Evolutionary conservation across 1,140 invertebrate species (phyloP), one percentile per base, ranked within the genome.

Genomic region (Diplogasteroides magnus): DNA sequence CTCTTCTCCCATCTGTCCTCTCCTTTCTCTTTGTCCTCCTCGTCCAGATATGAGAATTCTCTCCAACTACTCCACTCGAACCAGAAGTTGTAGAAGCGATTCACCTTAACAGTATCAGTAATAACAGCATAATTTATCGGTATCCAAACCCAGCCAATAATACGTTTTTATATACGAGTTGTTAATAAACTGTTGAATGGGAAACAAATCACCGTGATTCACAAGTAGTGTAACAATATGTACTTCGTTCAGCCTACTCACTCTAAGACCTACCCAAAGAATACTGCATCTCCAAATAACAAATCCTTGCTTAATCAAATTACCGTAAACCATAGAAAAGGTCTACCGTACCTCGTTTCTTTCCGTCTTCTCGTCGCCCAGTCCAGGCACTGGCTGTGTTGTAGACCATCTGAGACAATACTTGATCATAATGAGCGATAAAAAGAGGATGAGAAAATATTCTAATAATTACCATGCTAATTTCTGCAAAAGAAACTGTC

Each of bases 51-150:
- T 15, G 94, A 97, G 86, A 91, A 98, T 80, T 98, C 95, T 74
- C 96, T 86, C 96, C 96, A 98, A 0, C 94, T 97, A 76, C 97
- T 93, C 86, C 97, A 98, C 75, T 93, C 89, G 84, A 97, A 98
- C 87, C 87, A 88, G 76, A 87, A 88, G 29, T 81, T 76, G 75
- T 88, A 88, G 76, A 88, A 88, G 28, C 82, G 74, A 69, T 87
- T 83, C 2, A 88, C 86, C 60, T 48, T 11, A 19, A 48, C 6
- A 48, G 37, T 48, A 48, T 19, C 6, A 6, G 6, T 11, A 48
- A 48, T 48, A 48, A 19, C 37, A 19, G 6, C 19, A 48, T 11
- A 11, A 11, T 48, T 48, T 6, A 48, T 11, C 37, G 37, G 19
- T 48, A 11, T 11, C 6, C 37, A n/a, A n/a, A n/a, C n/a, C n/a